These are phyloP conservation scores for Magallana angulata DNA, from an alignment of 1,140 invertebrate genomes.

Conservation along the genomic window DNA sequence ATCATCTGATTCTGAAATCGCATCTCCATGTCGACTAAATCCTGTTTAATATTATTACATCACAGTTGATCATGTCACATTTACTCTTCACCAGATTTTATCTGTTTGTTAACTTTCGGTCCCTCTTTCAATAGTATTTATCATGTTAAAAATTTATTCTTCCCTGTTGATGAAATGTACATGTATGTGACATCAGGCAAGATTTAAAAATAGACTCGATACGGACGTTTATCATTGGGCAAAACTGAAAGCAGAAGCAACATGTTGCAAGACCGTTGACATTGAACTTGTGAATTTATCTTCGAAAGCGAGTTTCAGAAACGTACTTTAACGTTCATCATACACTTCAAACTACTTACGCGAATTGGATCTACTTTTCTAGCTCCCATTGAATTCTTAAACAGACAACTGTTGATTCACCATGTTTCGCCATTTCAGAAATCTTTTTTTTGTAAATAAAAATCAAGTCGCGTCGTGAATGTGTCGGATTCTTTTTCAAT, in stretches of 20 bases:
- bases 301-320: neutral
- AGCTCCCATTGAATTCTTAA: constrained; percentile 17
- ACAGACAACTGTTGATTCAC: constrained; percentile 30
- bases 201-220: constrained; percentile 13
- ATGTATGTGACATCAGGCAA: neutral
- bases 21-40: constrained; percentile 59
- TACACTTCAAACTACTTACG: neutral
- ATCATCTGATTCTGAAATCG: constrained; percentile 56
- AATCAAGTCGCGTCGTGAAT: neutral
- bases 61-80: no score
- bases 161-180: neutral
- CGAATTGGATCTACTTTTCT: constrained; percentile 15
- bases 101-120: no score
- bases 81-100: no score
- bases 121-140: no score
- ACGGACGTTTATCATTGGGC: neutral
- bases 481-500: neutral
- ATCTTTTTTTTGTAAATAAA: constrained; percentile 14
- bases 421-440: constrained; percentile 32
- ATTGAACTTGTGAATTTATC: neutral
- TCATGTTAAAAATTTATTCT: neutral
- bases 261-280: neutral
- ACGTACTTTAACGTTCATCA: neutral
- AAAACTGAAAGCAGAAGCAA: neutral
- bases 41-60: neutral